Evolutionary conservation across 2,113 vertebrate genomes (phyloP).

Genomic region (Ptilonorhynchus violaceus): DNA sequence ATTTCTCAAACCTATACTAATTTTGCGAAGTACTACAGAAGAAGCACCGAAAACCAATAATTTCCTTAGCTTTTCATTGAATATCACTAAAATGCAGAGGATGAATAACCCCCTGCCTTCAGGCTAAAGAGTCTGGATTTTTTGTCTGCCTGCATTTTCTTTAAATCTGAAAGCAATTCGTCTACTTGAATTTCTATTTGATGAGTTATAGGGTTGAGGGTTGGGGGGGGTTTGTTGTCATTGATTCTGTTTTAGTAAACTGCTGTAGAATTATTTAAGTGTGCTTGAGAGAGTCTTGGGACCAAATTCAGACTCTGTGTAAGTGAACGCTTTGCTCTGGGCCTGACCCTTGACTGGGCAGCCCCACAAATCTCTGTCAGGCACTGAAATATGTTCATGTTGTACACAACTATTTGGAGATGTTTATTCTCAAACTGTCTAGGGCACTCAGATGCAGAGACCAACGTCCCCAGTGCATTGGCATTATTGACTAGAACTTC

Average conservation of each 20-base stretch:
- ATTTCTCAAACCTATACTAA: not conserved
- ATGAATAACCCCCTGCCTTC: not conserved
- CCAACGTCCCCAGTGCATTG: not conserved
- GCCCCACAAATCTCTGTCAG: not conserved
- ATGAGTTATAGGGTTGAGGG: not conserved
- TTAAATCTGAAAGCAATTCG: constrained; percentile 25
- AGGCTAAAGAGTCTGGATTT: not conserved
- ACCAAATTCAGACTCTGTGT: not conserved
- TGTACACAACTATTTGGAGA: not conserved
- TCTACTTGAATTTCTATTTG: not conserved
- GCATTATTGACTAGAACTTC: not conserved
- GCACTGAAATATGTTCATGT: not conserved
- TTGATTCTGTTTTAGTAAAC: not conserved
- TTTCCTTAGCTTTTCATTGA: not conserved
- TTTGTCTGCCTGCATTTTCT: not conserved
- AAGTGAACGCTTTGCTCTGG: not conserved
- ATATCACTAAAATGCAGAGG: not conserved
- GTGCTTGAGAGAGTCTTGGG: not conserved
- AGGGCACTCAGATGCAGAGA: not conserved
- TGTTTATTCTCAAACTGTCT: not conserved
- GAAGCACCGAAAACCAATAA: not conserved
- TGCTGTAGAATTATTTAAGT: not conserved
- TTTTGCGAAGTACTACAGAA: not conserved
- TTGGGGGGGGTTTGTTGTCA: not conserved
- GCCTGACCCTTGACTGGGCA: not conserved